A percentile compares a stretch with the other conserved stretches of the same genome.
These are phyloP conservation scores for Drosophila prosaltans DNA, from an alignment of 1,140 invertebrate genomes.

Conservation along the genomic window DNA sequence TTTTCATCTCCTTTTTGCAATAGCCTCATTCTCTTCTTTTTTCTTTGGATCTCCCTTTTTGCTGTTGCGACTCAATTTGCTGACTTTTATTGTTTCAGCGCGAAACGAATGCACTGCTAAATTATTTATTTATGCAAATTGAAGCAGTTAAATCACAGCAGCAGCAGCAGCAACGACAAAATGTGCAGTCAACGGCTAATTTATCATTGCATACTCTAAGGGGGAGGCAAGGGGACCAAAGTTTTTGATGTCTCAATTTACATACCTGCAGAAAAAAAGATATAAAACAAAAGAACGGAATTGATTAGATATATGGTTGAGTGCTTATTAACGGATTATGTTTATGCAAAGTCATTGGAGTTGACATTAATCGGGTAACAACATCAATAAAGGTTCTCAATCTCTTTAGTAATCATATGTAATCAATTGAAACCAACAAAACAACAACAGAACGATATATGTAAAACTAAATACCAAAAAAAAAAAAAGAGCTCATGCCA, in stretches of 20 bases:
- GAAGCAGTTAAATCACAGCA: slow-evolving; percentile 68
- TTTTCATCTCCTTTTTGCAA: neutral
- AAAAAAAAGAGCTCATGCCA: slow-evolving; percentile 17
- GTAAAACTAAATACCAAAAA: slow-evolving; percentile 20
- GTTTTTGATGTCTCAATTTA: slow-evolving; percentile 66
- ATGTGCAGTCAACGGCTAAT: slow-evolving; percentile 65
- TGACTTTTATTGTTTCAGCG: slow-evolving; percentile 67
- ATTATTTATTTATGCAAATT: slow-evolving; percentile 82
- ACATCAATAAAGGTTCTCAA: neutral
- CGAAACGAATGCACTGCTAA: slow-evolving; percentile 57
- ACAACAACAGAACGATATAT: slow-evolving; percentile 14
- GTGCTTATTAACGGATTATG: slow-evolving; percentile 16
- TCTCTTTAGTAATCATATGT: neutral
- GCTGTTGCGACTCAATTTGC: slow-evolving; percentile 70
- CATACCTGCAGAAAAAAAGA: slow-evolving; percentile 52
- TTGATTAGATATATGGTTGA: slow-evolving; percentile 16
- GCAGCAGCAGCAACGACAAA: slow-evolving; percentile 36
- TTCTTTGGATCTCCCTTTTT: slow-evolving; percentile 51
- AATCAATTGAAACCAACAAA: slow-evolving; percentile 35
- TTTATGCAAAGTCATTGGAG: slow-evolving; percentile 40
- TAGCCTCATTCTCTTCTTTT: neutral
- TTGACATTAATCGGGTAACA: slow-evolving; percentile 42
- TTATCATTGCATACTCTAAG: slow-evolving; percentile 68
- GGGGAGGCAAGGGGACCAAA: slow-evolving; percentile 54
- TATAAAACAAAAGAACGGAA: slow-evolving; percentile 13